Base-by-base conservation (phyloP, 2,797 vertebrate genomes). In the Sebastes minor region DNA sequence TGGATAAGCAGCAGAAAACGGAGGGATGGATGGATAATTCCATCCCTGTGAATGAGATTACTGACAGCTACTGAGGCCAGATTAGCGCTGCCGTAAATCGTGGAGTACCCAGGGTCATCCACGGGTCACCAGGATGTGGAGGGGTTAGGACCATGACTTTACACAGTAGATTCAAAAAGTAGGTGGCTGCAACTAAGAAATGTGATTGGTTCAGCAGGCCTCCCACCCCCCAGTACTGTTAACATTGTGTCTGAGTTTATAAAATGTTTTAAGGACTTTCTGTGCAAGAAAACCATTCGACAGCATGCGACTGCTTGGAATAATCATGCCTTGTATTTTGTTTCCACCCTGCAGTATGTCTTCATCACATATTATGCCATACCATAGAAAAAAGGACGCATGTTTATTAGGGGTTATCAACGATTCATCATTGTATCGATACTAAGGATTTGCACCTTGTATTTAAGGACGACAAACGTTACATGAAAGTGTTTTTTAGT, bases 21-120 rank as follows among this genome's bases (percentile, higher is more conserved):
- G 72, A 81, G 61, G 76, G 78, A 55, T 78, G 60, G 80, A 79
- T 76, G 77, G 84, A 82, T 94, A 89, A 83, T 71, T 85, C 89
- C 84, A 81, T 85, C 87, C 84, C 65, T 64, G 85, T 90, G 87
- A 82, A 68, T 77, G 86, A 89, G 91, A 93, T 94, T 93, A 93
- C 85, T 82, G 78, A 87, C 61, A 83, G 80, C 79, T 78, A 82
- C 82, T 86, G 81, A 85, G 77, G 78, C 66, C 85, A 88, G 93
- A 94, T 95, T 95, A 94, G 80, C 12, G 9, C 69, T 27, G 65
- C 65, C 25, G 6, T 93, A 86, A 88, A 55, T 91, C 63, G 55
- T 70, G 6, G 81, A 88, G 82, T 92, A 90, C 72, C 76, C 46
- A 61, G 79, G 89, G 89, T 92, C 85, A 87, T 49, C 12, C 6